Evolutionary conservation across 2,888 invertebrate genomes (phyloP), one percentile per base, ranked within the genome.

Genomic region (Pelosia muscerda): DNA sequence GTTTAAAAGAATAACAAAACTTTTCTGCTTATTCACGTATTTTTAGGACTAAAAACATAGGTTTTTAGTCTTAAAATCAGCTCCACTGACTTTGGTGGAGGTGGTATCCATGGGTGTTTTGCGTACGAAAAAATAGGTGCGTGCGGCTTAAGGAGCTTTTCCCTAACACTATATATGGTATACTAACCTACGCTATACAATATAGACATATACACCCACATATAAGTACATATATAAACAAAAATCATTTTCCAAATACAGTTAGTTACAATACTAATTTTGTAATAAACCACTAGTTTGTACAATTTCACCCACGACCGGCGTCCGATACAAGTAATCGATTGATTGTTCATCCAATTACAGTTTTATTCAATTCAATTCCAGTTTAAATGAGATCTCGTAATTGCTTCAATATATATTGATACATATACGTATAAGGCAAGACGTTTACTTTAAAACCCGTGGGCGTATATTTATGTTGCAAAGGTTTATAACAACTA

Each of bases 381-480:
- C 61, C 15, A 49, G 49, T 72, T 62, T 70, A 74, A 75, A 72
- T 69, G 70, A 72, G 65, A 60, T 38, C 68, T 73, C 60, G 59
- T 64, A 74, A 79, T 79, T 73, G 76, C 64, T 62, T 28, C 71
- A 71, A 79, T 79, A 76, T 76, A 79, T 75, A 75, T 49, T 42
- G 62, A 66, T 66, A 69, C 58, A 61, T 38, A 55, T 69, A 70
- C 68, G 25, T 66, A 72, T 58, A 73, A 70, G 77, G 77, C 49
- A n/a, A 68, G 9, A 59, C 34, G 63, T 28, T 68, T 69, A 19
- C 28, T 49, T 59, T 22, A 54, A 42, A 63, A 63, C 23, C 26
- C 5, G 79, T 79, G 64, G 79, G 78, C 38, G 74, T 66, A 53
- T 77, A 74, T 75, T 77, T 71, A 63, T 49, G 49, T 49, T 6